Base-by-base conservation (phyloP, 2,888 invertebrate genomes). In the Thymelicus lineola region DNA sequence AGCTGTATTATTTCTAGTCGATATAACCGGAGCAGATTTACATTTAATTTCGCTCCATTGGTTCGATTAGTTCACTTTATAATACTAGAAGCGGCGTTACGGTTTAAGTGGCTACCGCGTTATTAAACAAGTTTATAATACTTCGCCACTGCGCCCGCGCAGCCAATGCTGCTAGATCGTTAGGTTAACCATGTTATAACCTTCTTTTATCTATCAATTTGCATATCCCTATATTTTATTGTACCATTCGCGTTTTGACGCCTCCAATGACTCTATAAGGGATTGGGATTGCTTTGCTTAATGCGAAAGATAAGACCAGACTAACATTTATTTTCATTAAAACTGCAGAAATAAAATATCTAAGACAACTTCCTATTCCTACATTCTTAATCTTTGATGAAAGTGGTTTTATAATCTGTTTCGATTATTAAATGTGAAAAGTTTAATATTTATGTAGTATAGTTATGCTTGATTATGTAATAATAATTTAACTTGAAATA, bases 171-270 rank as follows among this genome's bases (percentile, higher is more conserved):
- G 69, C 75, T 65, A 74, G 72, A 75, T 84, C 85, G 79, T 85
- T 87, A 85, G 82, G 79, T 86, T 78, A 79, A 81, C 82, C 83
- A 86, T 81, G 78, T 87, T 87, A 88, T 79, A 83, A 79, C 81
- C 85, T 85, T 85, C 84, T 87, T 86, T 86, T 88, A 89, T 88
- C 87, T 84, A 80, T 72, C 61, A 61, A 79, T 89, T 88, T 85
- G 80, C 89, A 89, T 89, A 87, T 80, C 81, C 83, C 83, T 79
- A 84, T 81, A 86, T 78, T 85, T 86, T 85, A 85, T 79, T 79
- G 76, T 75, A 77, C 75, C 76, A 78, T 80, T 80, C 79, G 79
- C 76, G 78, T 79, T 85, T 85, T 85, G 85, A 88, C 85, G 84
- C 84, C 80, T 80, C 77, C 78, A 79, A 89, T 85, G 79, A 78